Evolutionary conservation across 1,140 invertebrate genomes (phyloP), one percentile per base, ranked within the genome.

Genomic region (Cyclina sinensis): DNA sequence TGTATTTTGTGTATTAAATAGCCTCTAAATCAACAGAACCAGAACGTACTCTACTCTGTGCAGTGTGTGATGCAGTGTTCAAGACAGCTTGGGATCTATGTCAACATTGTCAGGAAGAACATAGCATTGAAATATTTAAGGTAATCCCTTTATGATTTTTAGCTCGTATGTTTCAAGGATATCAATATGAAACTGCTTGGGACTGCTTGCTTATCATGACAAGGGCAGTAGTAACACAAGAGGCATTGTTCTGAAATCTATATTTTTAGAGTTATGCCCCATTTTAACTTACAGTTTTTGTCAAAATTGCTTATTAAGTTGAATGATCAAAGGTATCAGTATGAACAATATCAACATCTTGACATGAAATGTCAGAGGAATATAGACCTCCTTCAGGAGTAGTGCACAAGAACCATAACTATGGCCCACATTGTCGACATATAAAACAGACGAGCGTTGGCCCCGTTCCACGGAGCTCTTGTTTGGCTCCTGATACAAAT

Each of bases 91-190:
- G 92, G 92, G 88, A 90, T 37, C 79, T 93, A 7, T 91, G 90
- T 78, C 88, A 92, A 48, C 92, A 93, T 76, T 93, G 91, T 74
- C 91, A 92, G 32, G 78, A 88, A 27, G 91, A 93, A 74, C 92
- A 93, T 57, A 90, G 80, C n/a, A 74, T 93, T 39, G 90, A 70
- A 54, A 91, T 93, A 30, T 93, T 91, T 68, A 93, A 93, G 54
- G 85, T 76, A 70, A 57, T 88, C 57, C 65, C 84, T 51, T 79
- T 9, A 2, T 27, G 62, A 30, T 59, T n/a, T 59, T 59, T 59
- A n/a, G 24, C 24, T 59, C 24, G 21, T 9, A 12, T 51, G 9
- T 21, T 51, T 51, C 21, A 12, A 51, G 21, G 9, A 51, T 51
- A 21, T 12, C 21, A 12, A 51, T 21, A 51, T 12, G 48, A 9